Conservation (phyloP, 2,113 vertebrate genomes). For the Myrmecophaga tridactyla region DNA sequence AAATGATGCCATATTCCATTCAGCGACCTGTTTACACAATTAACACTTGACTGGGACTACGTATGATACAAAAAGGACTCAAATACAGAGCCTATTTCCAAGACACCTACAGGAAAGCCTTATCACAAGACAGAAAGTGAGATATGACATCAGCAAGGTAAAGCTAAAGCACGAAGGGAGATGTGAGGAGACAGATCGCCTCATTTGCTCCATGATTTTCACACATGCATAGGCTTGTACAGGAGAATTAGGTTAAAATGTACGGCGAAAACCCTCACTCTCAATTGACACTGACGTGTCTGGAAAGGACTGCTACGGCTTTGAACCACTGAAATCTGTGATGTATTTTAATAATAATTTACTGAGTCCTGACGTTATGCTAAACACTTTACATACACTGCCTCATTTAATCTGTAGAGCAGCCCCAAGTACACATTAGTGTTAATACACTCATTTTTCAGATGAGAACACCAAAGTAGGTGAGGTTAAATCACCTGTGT, state of each 20-base stretch:
- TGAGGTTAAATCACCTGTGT: background rate
- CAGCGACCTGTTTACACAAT: background rate
- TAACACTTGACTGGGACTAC: background rate
- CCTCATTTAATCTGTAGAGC: background rate
- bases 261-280: background rate
- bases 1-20: background rate
- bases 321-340: background rate
- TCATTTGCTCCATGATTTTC: background rate
- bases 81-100: background rate
- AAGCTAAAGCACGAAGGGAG: background rate
- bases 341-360: background rate
- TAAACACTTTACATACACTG: background rate
- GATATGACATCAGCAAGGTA: background rate
- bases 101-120: background rate
- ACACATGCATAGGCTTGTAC: background rate
- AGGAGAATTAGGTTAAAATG: background rate
- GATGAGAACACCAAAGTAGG: background rate
- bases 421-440: background rate
- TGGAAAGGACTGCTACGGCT: background rate
- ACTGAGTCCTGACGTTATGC: background rate
- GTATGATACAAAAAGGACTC: background rate
- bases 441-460: background rate
- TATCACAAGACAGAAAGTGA: background rate
- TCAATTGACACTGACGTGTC: background rate
- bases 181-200: background rate